Percentiles rank a stretch among this genome's conserved stretches.
phyloP scores from a whole-genome alignment of 2,888 invertebrate species.

The Nomada ferruginata region DNA sequence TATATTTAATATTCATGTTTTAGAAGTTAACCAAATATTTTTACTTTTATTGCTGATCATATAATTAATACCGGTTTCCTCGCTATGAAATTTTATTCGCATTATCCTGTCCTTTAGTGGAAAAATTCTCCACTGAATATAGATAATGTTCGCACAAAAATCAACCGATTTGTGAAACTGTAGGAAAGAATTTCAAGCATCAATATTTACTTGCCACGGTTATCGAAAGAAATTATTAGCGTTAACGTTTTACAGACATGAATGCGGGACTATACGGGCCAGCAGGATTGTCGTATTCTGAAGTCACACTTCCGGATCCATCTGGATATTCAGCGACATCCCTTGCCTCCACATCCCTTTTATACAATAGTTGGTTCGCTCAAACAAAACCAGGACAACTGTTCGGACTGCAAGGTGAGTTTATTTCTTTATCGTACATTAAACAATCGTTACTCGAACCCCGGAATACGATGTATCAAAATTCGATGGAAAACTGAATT shows the following conservation, averaged over 20 bases:
- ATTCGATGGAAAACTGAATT: too few relatives aligned
- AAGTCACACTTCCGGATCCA: constrained; percentile 73
- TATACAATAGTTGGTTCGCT: constrained; percentile 82
- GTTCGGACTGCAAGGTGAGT: constrained; percentile 88
- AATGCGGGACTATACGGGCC: constrained; percentile 64
- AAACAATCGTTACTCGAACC: not conserved
- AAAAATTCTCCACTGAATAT: too few relatives aligned
- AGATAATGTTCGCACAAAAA: not conserved
- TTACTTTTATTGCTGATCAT: too few relatives aligned
- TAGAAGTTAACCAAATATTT: too few relatives aligned
- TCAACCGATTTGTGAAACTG: not conserved
- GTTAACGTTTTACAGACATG: constrained; percentile 54
- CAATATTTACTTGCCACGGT: not conserved
- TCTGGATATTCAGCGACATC: constrained; percentile 79
- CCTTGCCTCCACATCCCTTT: constrained; percentile 80
- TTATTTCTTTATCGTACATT: not conserved
- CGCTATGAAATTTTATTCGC: too few relatives aligned
- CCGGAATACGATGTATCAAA: not conserved
- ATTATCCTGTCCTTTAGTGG: too few relatives aligned
- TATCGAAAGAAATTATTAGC: not conserved
- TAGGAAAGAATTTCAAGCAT: not conserved
- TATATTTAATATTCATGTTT: too few relatives aligned
- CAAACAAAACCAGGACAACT: constrained; percentile 85
- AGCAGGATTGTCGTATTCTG: constrained; percentile 64
- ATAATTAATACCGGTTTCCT: too few relatives aligned